These are phyloP conservation scores for Ectemnius continuus DNA, from an alignment of 2,888 invertebrate genomes.

Conservation along the genomic window DNA sequence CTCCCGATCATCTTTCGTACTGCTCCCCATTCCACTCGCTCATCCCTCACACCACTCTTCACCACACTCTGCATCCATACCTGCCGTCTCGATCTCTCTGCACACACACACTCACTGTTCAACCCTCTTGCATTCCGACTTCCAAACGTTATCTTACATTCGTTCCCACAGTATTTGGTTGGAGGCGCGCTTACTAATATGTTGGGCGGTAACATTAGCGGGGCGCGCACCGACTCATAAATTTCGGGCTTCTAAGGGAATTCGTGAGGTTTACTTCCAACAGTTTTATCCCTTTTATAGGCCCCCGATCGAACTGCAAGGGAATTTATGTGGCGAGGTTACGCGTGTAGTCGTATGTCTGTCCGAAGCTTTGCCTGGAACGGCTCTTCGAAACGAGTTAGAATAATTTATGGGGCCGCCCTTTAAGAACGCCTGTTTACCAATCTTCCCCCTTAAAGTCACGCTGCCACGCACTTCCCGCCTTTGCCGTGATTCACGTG, in stretches of 20 bases:
- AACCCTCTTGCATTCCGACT: no score
- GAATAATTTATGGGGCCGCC: neutral
- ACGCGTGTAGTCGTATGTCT: no score
- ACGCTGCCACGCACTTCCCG: neutral
- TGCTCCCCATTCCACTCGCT: no score
- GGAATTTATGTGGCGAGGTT: conserved; percentile 12
- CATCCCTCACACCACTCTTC: no score
- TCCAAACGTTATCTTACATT: no score
- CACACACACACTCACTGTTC: no score
- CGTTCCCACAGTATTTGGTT: no score
- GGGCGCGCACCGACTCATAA: neutral
- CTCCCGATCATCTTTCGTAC: no score
- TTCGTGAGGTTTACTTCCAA: neutral
- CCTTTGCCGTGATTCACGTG: neutral
- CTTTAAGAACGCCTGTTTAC: conserved; percentile 1
- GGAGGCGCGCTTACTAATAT: conserved; percentile 13
- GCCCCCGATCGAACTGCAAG: neutral
- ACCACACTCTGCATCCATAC: no score
- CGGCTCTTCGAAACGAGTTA: neutral
- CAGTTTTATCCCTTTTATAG: no score
- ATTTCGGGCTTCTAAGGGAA: no score
- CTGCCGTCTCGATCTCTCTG: no score
- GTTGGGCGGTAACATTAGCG: neutral
- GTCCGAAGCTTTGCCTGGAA: neutral
- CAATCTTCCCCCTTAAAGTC: neutral